Evolutionary conservation across 1,140 invertebrate species (phyloP).

Genomic region (Periplaneta americana): DNA sequence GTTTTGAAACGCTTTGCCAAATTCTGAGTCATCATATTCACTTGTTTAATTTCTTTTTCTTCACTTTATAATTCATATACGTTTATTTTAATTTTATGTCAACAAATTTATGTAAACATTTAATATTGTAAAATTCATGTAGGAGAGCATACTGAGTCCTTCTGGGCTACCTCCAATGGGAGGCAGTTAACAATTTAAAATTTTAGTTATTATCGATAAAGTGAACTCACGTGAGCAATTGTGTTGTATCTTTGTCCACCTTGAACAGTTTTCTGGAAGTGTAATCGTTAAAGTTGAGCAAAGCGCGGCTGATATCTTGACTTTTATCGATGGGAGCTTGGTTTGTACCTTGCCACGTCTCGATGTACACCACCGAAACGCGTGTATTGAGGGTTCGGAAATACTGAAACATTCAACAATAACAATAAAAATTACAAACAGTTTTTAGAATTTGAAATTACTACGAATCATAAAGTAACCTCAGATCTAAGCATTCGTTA

Average conservation of each 20-base stretch:
- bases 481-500: too few relatives aligned
- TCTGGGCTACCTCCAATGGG: too few relatives aligned
- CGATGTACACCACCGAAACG: conserved; percentile 91
- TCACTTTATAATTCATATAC: too few relatives aligned
- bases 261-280: conserved; percentile 75
- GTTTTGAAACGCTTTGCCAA: too few relatives aligned
- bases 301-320: conserved; percentile 78
- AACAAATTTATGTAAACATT: too few relatives aligned
- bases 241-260: conserved; percentile 81
- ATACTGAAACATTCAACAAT: conserved; percentile 63
- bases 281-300: conserved; percentile 88
- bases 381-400: conserved; percentile 88
- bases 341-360: conserved; percentile 89
- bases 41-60: too few relatives aligned
- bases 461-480: background rate
- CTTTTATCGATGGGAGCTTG: conserved; percentile 73
- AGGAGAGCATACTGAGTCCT: too few relatives aligned
- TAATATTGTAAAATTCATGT: too few relatives aligned
- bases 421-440: background rate
- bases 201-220: too few relatives aligned
- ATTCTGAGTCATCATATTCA: too few relatives aligned
- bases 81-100: too few relatives aligned
- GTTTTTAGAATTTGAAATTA: background rate
- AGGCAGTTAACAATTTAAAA: too few relatives aligned
- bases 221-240: conserved; percentile 86